Evolutionary conservation across 2,797 vertebrate genomes (phyloP), one percentile per base, ranked within the genome.

Genomic region (Myoxocephalus aenaeus): DNA sequence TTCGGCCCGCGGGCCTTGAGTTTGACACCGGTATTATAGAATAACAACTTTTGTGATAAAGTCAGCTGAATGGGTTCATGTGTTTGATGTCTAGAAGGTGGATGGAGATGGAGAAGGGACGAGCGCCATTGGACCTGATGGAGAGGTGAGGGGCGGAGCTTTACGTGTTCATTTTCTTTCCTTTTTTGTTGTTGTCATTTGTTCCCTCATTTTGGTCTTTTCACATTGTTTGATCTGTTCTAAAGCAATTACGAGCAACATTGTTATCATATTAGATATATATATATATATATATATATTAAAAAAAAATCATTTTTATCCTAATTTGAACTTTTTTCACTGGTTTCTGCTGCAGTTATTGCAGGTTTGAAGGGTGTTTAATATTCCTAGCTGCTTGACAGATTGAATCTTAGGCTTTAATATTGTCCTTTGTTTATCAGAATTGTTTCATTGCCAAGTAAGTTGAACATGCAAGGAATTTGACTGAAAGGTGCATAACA

Each of bases 71-170:
- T 62, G 11, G 4, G 2, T 65, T 74, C 61, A 2, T 87, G 44
- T 86, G 54, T 80, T 54, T 87, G 27, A 78, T 81, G 17, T 94
- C 7, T 86, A 98, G 98, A 99, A 96, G 92, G 93, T 96, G 65
- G 97, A 98, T 85, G 97, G 97, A 90, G 97, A 96, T 58, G 94
- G 94, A 1, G 98, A 99, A 92, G 97, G 96, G 70, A 95, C 96
- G 85, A 96, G 94, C 48, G 94, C 96, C 58, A 96, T 97, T 77
- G 98, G 97, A 85, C 97, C 97, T 7, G 98, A 99, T 89, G 98
- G 98, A 94, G 98, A 99, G 96, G 98, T 99, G 92, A 91, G 87
- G 42, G 1, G 86, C 64, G 32, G 5, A 61, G 0, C 14, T 61
- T 29, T 27, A 14, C 3, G 3, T 63, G 40, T 2, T 38, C 34